phyloP scores from a whole-genome alignment of 1,140 invertebrate species.

The Apis dorsata region DNA sequence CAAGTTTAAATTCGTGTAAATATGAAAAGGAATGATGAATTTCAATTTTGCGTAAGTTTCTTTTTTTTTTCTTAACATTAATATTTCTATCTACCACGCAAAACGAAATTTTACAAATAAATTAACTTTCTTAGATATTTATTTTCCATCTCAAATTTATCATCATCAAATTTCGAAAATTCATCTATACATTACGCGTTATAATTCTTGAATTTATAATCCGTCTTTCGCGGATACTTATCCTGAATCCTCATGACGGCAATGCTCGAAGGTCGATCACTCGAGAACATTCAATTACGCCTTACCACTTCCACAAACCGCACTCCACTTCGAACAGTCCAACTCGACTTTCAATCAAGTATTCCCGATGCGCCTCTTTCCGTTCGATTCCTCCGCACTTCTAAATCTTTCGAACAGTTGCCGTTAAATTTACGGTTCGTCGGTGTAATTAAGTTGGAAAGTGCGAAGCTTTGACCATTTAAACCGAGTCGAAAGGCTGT shows the following conservation, averaged over 20 bases:
- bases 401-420: background rate
- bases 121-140: too few relatives aligned
- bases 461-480: conserved; percentile 14
- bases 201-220: background rate
- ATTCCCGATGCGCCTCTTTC: background rate
- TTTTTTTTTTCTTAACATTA: too few relatives aligned
- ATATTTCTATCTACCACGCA: too few relatives aligned
- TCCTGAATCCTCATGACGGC: background rate
- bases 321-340: background rate
- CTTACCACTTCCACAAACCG: background rate
- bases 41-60: too few relatives aligned
- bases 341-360: background rate
- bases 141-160: too few relatives aligned
- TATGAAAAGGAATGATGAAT: too few relatives aligned
- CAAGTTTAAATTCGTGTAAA: too few relatives aligned
- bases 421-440: background rate
- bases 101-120: too few relatives aligned
- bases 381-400: background rate
- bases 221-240: background rate
- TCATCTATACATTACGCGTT: too few relatives aligned
- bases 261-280: background rate
- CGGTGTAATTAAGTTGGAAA: conserved; percentile 14
- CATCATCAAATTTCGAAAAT: background rate
- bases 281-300: background rate
- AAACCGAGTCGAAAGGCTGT: conserved; percentile 11